phyloP scores from a whole-genome alignment of 2,888 invertebrate species.

The Eupithecia dodoneata region DNA sequence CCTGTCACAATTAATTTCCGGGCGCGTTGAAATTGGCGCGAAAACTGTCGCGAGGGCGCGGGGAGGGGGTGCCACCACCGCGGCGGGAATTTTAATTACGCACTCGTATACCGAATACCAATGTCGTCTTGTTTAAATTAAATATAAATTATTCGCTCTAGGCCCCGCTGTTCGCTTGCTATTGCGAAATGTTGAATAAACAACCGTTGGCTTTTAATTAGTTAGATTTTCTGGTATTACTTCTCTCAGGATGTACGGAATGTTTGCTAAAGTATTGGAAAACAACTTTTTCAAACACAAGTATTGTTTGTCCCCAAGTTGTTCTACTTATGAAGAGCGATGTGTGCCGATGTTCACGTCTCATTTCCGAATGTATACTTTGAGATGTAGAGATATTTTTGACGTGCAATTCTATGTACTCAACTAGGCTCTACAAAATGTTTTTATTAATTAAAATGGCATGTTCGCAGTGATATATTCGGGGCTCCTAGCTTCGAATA shows the following conservation, averaged over 20 bases:
- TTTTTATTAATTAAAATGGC: background rate
- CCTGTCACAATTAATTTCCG: conserved; percentile 85
- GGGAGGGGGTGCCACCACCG: conserved; percentile 65
- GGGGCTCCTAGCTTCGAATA: background rate
- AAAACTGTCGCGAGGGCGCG: conserved; percentile 78
- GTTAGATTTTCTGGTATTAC: conserved; percentile 65
- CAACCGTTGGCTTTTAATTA: conserved; percentile 77
- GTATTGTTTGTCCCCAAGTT: conserved; percentile 10
- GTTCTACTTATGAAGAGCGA: background rate
- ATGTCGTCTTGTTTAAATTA: conserved; percentile 85
- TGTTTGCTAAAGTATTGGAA: conserved; percentile 33
- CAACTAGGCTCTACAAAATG: background rate
- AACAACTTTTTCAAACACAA: conserved; percentile 17
- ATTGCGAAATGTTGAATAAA: conserved; percentile 77
- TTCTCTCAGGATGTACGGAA: conserved; percentile 36
- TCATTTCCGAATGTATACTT: background rate
- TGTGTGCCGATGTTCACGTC: background rate
- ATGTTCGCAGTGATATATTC: background rate
- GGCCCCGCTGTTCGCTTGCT: conserved; percentile 76
- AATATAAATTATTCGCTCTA: conserved; percentile 84
- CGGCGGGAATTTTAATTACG: conserved; percentile 84
- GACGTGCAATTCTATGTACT: background rate
- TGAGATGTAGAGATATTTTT: conserved; percentile 1
- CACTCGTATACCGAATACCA: conserved; percentile 84
- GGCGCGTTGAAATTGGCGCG: conserved; percentile 84